Conservation (phyloP, 2,113 vertebrate genomes). For the Ailuropoda melanoleuca region DNA sequence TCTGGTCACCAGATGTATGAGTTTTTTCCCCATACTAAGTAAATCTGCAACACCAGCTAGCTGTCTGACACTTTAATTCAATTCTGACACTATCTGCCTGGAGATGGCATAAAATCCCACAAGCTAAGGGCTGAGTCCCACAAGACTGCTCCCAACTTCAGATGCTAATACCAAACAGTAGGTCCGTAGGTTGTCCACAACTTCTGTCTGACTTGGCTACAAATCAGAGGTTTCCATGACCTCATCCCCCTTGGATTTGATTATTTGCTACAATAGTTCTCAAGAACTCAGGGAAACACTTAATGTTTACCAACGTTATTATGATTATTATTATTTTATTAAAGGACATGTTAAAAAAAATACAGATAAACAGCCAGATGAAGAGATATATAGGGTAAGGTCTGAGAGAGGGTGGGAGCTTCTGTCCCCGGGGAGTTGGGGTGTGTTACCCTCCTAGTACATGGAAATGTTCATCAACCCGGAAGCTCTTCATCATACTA, state of each 20-base stretch:
- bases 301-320: background rate
- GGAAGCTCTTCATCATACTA: background rate
- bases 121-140: background rate
- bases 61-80: background rate
- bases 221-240: background rate
- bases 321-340: background rate
- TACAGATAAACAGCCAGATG: background rate
- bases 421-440: background rate
- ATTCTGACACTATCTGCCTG: background rate
- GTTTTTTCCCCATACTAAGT: background rate
- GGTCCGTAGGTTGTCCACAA: background rate
- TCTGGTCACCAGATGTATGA: background rate
- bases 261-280: background rate
- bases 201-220: background rate
- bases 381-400: background rate
- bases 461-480: background rate
- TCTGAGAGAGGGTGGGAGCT: background rate
- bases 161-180: background rate
- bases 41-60: background rate
- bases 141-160: background rate
- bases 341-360: background rate
- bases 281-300: background rate
- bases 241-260: background rate
- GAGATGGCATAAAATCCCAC: background rate
- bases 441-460: background rate